Conservation (phyloP, 2,797 vertebrate genomes). For the Loriculus beryllinus region DNA sequence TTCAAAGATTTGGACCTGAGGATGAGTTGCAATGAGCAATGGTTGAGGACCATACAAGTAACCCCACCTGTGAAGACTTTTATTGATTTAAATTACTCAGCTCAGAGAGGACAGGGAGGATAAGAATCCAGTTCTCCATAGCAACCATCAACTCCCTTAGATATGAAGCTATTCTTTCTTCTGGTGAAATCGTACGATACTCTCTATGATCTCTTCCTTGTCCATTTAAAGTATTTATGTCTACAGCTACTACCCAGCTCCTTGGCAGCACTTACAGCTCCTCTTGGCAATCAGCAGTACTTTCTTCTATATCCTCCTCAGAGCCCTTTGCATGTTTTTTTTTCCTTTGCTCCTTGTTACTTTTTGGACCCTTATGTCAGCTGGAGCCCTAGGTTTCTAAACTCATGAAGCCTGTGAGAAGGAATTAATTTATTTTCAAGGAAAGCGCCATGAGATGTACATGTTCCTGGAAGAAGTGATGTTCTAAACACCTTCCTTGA, state of each 20-base stretch:
- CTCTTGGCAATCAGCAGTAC: background rate
- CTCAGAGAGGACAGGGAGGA: background rate
- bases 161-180: background rate
- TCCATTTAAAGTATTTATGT: background rate
- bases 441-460: background rate
- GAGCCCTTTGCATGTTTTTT: background rate
- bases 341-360: background rate
- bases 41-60: background rate
- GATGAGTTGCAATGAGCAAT: background rate
- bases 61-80: background rate
- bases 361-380: background rate
- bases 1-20: background rate
- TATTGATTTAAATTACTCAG: background rate
- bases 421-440: background rate
- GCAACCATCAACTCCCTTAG: background rate
- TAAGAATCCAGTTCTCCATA: slow-evolving; percentile 18
- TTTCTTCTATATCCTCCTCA: background rate
- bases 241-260: background rate
- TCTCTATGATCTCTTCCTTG: background rate
- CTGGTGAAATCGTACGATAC: background rate
- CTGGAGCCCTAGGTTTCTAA: background rate
- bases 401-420: background rate
- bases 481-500: background rate
- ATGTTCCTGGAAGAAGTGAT: background rate
- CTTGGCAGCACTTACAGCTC: background rate